Conservation (phyloP, 2,888 invertebrate species). For the Tetrapedia diversipes region DNA sequence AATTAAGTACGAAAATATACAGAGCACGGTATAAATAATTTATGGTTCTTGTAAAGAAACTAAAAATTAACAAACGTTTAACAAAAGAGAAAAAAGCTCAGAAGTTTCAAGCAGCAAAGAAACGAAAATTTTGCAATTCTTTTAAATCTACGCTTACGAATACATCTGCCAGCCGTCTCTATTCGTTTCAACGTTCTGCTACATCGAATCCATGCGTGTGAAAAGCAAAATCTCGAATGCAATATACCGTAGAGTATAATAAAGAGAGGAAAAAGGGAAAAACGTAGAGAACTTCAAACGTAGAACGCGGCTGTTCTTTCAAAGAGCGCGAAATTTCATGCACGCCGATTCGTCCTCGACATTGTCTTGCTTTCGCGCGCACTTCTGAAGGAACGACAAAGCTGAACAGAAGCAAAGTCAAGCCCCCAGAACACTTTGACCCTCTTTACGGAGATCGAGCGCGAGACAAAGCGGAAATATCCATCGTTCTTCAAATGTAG, state of each 20-base stretch:
- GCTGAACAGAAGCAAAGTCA: background rate
- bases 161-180: too few species aligned
- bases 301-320: background rate
- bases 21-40: too few species aligned
- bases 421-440: constrained; percentile 6
- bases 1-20: too few species aligned
- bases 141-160: too few species aligned
- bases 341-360: constrained; percentile 7
- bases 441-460: background rate
- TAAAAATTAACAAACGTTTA: too few species aligned
- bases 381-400: constrained; percentile 8
- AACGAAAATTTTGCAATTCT: too few species aligned
- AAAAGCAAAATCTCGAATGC: background rate
- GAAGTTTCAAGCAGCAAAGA: too few species aligned
- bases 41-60: too few species aligned
- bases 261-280: background rate
- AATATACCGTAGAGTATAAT: background rate
- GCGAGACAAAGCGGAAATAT: constrained; percentile 19
- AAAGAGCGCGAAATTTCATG: constrained; percentile 14
- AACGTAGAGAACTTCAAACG: background rate
- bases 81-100: too few species aligned
- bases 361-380: constrained; percentile 3
- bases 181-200: background rate
- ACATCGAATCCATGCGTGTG: background rate
- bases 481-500: background rate